Conservation (phyloP, 2,113 vertebrate species). For the Cichladusa arquata region DNA sequence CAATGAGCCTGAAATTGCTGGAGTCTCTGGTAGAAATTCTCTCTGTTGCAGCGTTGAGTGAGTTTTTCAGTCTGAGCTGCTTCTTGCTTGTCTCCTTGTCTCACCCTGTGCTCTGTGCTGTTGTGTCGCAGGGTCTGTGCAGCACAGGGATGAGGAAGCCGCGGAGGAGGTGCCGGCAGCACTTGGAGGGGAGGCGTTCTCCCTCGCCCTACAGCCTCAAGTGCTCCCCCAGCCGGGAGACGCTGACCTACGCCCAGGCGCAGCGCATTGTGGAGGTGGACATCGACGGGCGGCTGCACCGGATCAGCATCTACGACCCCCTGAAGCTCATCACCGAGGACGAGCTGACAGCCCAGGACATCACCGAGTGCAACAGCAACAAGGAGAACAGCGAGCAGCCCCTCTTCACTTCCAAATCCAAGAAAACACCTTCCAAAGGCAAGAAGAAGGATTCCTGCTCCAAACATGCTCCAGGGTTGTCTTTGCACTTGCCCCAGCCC, state of each 20-base stretch:
- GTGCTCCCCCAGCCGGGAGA: constrained; percentile 88
- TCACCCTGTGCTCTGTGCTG: background rate
- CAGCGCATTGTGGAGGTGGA: constrained; percentile 97
- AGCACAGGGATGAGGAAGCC: constrained; percentile 88
- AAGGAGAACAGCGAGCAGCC: constrained; percentile 96
- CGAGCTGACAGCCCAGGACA: constrained; percentile 94
- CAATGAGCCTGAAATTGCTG: background rate
- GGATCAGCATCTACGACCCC: constrained; percentile 93
- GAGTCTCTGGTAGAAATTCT: background rate
- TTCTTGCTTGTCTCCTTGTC: background rate
- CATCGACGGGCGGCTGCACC: constrained; percentile 92
- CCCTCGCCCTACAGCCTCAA: constrained; percentile 91
- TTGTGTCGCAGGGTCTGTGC: background rate
- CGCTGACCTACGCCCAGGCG: constrained; percentile 90
- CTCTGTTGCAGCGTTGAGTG: fast-evolving
- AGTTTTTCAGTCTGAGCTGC: background rate
- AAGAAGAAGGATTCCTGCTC: constrained; percentile 85
- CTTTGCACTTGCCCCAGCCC: constrained; percentile 85
- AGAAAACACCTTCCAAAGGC: constrained; percentile 80
- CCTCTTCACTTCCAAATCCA: constrained; percentile 76
- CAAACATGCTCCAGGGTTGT: constrained; percentile 66
- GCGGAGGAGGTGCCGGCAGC: constrained; percentile 82
- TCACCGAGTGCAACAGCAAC: constrained; percentile 96
- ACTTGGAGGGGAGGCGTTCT: constrained; percentile 77
- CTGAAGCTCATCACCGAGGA: constrained; percentile 95